A percentile compares a stretch with the other conserved stretches of the same genome.
Conservation (phyloP, 2,113 vertebrate species). For the Passerina amoena region DNA sequence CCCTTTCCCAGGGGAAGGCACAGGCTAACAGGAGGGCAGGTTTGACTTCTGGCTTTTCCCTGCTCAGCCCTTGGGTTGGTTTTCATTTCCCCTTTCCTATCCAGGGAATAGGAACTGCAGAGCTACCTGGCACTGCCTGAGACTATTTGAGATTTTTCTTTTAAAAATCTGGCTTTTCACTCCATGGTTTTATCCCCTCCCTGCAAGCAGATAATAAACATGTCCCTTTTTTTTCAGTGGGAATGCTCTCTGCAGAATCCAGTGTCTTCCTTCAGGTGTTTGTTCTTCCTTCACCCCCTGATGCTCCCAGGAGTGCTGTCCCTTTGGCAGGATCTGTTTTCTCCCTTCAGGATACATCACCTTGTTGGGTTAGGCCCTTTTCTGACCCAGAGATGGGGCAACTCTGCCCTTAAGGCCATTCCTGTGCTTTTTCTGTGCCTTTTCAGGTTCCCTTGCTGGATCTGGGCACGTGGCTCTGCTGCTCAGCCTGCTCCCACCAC, state of each 20-base stretch:
- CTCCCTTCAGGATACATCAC: neutral
- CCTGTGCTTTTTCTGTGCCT: neutral
- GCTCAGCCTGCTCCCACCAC: neutral
- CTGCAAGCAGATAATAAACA: neutral
- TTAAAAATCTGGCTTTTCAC: neutral
- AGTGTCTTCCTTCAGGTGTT: neutral
- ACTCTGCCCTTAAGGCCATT: neutral
- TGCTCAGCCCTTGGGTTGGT: no score
- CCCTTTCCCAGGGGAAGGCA: neutral
- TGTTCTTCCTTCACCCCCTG: neutral
- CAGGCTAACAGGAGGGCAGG: neutral
- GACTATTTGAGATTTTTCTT: neutral
- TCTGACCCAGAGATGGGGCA: no score
- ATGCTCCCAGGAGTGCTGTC: neutral
- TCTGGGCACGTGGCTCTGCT: neutral
- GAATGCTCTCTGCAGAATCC: neutral
- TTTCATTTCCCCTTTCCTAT: neutral
- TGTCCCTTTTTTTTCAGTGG: neutral
- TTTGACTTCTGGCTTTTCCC: neutral
- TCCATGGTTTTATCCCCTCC: neutral
- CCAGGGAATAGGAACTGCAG: neutral
- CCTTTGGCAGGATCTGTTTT: neutral
- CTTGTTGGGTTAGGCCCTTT: no score
- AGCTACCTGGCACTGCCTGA: neutral
- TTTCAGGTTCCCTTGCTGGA: neutral